Evolutionary conservation across 2,113 vertebrate genomes (phyloP), one percentile per base, ranked within the genome.

Genomic region (Paralichthys olivaceus): DNA sequence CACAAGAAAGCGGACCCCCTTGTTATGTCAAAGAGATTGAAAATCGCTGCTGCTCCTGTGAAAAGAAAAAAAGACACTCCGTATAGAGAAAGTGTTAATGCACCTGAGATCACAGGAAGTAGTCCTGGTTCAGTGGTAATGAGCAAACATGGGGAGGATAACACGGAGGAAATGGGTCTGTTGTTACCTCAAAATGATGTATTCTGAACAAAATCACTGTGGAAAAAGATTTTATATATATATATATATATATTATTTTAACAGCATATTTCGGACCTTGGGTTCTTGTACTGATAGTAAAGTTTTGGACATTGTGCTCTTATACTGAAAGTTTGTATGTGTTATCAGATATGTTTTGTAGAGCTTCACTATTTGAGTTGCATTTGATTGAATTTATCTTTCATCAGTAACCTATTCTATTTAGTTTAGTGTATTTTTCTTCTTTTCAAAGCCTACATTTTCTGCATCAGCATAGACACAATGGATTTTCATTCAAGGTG

Each of bases 1-100:
- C 71, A 65, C 71, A 78, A 89, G 89, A 90, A 90, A 90, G 90
- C 75, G 71, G 72, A 65, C 70, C 77, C 80, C 75, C 84, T 82
- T 84, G 79, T 86, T 87, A 73, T 64, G 49, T 78, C 60, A 37
- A 72, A 80, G 66, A 80, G 85, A 87, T 51, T 59, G 77, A 84
- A 84, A 91, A 89, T 85, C 77, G 72, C 79, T 43, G 59, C 74
- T 77, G 62, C 84, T 84, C 75, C 85, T 84, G 59, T 29, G 26
- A 57, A 72, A 66, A 79, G 9, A 71, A 74, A 61, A 22, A 25
- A 74, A 68, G 55, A 37, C 22, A 53, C 15, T 19, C 13, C 45
- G 45, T 49, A 7, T 49, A 25, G 69, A 80, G 69, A 69, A 67
- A 81, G 80, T 60, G 76, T 84, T 90, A 84, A 90, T 93, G 90